Conservation (phyloP, 2,113 vertebrate species). For the Nettapus auritus region DNA sequence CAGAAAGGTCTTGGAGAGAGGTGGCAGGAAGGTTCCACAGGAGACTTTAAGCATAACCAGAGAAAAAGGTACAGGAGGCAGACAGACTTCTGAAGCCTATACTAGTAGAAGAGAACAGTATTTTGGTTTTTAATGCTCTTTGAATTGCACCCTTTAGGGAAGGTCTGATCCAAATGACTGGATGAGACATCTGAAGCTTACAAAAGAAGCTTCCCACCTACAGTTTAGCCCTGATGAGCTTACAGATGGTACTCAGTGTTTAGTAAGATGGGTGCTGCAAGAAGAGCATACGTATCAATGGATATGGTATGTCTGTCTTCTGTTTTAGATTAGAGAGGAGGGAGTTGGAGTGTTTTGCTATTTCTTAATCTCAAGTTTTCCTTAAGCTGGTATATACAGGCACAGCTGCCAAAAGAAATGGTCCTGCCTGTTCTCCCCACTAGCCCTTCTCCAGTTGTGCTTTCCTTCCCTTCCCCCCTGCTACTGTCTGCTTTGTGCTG, state of each 20-base stretch:
- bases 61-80: background rate
- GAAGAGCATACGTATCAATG: background rate
- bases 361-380: background rate
- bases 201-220: background rate
- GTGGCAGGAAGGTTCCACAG: background rate
- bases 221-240: background rate
- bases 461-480: background rate
- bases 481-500: background rate
- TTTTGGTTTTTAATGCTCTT: background rate
- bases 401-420: background rate
- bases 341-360: background rate
- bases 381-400: background rate
- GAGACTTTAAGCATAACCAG: background rate
- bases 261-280: background rate
- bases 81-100: background rate
- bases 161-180: background rate
- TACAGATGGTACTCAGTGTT: background rate
- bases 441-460: background rate
- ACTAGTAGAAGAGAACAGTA: background rate
- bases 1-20: background rate
- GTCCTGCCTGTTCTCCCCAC: background rate
- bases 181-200: background rate
- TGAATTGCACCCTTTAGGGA: background rate
- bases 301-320: background rate
- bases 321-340: background rate